These are phyloP conservation scores for Scolanthus callimorphus DNA, from an alignment of 92 coral and sea anemone species.

Conservation along the genomic window DNA sequence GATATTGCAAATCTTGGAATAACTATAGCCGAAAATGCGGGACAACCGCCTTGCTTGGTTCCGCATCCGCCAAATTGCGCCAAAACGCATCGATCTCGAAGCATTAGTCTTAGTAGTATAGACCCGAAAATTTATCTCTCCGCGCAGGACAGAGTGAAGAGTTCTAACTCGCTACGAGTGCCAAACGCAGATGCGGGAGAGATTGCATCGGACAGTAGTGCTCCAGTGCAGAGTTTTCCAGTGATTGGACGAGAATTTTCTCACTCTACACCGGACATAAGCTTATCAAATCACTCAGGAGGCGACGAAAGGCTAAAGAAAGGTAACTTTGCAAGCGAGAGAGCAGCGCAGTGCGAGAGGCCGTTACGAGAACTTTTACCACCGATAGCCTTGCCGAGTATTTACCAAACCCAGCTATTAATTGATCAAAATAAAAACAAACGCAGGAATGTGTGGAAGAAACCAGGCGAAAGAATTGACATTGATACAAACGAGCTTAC, in stretches of 20 bases:
- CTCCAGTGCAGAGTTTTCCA: background rate
- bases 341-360: background rate
- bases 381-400: slow-evolving; percentile 19
- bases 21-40: background rate
- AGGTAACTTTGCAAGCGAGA: too few species aligned
- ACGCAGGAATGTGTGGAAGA: background rate
- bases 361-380: slow-evolving; percentile 14
- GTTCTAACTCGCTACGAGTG: background rate
- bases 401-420: slow-evolving; percentile 4
- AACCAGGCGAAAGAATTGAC: background rate
- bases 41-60: background rate
- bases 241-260: background rate
- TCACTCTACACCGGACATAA: background rate
- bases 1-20: background rate
- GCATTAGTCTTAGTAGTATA: background rate
- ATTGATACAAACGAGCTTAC: background rate
- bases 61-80: background rate
- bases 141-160: too few species aligned
- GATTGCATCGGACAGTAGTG: too few species aligned
- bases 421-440: background rate
- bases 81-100: background rate
- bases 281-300: too few species aligned
- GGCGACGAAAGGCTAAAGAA: too few species aligned
- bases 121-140: background rate
- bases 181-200: background rate